Evolutionary conservation across 2,797 vertebrate genomes (phyloP), one percentile per base, ranked within the genome.

Genomic region (Bufotes viridis): DNA sequence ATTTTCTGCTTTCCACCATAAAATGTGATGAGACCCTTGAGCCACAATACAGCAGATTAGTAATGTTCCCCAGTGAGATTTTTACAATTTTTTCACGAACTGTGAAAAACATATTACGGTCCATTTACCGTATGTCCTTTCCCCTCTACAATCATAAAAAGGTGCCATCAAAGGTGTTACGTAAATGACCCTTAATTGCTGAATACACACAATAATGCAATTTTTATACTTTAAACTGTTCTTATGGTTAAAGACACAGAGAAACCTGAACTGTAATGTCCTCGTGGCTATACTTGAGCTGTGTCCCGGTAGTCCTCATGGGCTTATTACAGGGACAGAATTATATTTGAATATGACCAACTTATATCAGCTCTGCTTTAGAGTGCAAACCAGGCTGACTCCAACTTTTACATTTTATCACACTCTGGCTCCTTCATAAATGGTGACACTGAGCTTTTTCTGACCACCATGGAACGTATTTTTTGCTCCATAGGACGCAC

Each of bases 1-100:
- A 89, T 51, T 82, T 89, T 89, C 84, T 58, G 53, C 60, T 78
- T 78, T 86, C 26, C 15, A 82, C 65, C 60, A 67, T 69, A 55
- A 78, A 86, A 63, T 24, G 18, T 53, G 22, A 89, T 49, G 80
- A 79, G 67, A 51, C 17, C 51, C 78, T 82, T 60, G 61, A 20
- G 22, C 51, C 20, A 78, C 70, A 76, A 76, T 69, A 67, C 55
- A 82, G 84, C 29, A 58, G 63, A 42, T 78, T 53, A 14, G 24
- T 67, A 5, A 79, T 79, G 80, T 70, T 8, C 49, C 22, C 10
- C 70, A 79, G 78, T 0, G 14, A 26, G 42, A 24, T 10, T 5
- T 63, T 42, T 42, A 34, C 12, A 0, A 49, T 76, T 53, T 76
- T 74, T 51, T 51, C 55, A 83, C 11, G 13, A n/a, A 74, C 57